phyloP scores from a whole-genome alignment of 2,797 vertebrate genomes.

The Eupleurogrammus muticus region DNA sequence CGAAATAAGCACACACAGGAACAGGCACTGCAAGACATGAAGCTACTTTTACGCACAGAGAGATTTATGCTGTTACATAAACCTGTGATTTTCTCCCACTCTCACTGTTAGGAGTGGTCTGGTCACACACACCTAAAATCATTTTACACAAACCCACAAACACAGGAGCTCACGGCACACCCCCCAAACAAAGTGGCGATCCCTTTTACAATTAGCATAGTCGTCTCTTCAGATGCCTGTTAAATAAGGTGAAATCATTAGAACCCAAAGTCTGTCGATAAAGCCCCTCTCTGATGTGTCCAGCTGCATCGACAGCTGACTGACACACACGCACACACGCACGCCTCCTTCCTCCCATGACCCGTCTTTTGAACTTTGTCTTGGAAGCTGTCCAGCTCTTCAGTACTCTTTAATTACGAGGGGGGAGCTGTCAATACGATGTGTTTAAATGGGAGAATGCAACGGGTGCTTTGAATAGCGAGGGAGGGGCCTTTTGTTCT shows the following conservation, averaged over 20 bases:
- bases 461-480: conserved; percentile 83
- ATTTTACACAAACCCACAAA: conserved; percentile 26
- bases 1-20: conserved; percentile 1
- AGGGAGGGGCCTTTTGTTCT: conserved; percentile 92
- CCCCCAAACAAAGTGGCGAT: conserved; percentile 70
- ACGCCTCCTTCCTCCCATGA: conserved; percentile 91
- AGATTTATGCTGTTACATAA: background rate
- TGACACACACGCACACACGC: conserved; percentile 57
- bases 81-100: conserved; percentile 10
- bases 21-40: background rate
- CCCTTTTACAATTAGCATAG: conserved; percentile 95
- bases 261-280: conserved; percentile 94
- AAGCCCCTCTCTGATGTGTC: conserved; percentile 92
- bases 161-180: conserved; percentile 43
- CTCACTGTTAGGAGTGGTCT: conserved; percentile 8
- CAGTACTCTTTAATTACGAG: conserved; percentile 99
- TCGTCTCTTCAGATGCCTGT: conserved; percentile 94
- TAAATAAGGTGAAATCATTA: conserved; percentile 97
- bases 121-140: conserved; percentile 3
- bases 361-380: conserved; percentile 99
- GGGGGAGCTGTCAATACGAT: conserved; percentile 99
- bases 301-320: conserved; percentile 89
- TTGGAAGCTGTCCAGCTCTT: conserved; percentile 98
- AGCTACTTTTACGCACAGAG: background rate
- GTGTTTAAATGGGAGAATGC: conserved; percentile 98